A percentile compares a stretch with the other conserved stretches of the same genome.
phyloP scores from a whole-genome alignment of 2,888 invertebrate species.

The Aproaerema taeniolella region DNA sequence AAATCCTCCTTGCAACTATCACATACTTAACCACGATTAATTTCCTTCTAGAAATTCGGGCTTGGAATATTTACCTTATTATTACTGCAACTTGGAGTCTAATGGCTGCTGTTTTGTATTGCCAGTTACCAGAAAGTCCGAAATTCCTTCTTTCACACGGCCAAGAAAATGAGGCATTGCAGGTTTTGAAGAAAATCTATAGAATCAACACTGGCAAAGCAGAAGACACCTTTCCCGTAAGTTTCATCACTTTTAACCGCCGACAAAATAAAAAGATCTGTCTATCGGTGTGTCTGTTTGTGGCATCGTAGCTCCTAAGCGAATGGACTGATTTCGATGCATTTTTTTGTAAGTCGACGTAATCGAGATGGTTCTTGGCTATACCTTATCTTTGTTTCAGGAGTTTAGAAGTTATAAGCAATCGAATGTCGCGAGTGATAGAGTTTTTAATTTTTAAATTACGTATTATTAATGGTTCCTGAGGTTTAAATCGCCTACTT shows the following conservation, averaged over 20 bases:
- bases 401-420: no score
- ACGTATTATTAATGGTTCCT: background rate
- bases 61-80: slow-evolving; percentile 50
- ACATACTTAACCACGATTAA: no score
- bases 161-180: slow-evolving; percentile 38
- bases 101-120: slow-evolving; percentile 36
- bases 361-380: no score
- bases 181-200: slow-evolving; percentile 39
- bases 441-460: background rate
- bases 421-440: no score
- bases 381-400: no score
- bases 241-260: no score
- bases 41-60: slow-evolving; percentile 36
- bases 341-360: no score
- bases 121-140: slow-evolving; percentile 46
- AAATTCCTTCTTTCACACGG: slow-evolving; percentile 45
- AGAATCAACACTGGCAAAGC: slow-evolving; percentile 37
- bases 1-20: no score
- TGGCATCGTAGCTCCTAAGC: no score
- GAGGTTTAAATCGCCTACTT: background rate
- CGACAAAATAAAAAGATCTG: no score
- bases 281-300: no score
- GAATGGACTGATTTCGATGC: no score
- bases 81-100: slow-evolving; percentile 42
- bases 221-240: slow-evolving; percentile 40